phyloP scores from a whole-genome alignment of 2,888 invertebrate species.

The Axea sp. region DNA sequence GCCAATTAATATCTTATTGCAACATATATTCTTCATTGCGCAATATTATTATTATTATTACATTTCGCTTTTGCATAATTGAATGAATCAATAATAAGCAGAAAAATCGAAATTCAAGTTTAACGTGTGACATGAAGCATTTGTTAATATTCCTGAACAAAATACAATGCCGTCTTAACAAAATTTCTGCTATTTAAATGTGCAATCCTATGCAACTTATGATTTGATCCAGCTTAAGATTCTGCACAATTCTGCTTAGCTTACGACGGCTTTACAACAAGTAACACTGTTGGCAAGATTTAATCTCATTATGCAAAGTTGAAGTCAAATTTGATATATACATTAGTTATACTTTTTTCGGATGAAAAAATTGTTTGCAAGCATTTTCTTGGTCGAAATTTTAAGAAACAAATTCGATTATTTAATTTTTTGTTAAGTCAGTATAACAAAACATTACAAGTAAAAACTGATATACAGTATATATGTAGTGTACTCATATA shows the following conservation, averaged over 20 bases:
- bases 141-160: constrained; percentile 20
- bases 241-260: constrained; percentile 21
- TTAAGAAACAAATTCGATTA: too few relatives aligned
- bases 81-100: background rate
- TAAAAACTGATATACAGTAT: too few relatives aligned
- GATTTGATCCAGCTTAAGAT: constrained; percentile 52
- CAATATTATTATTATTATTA: too few relatives aligned
- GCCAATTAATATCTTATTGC: too few relatives aligned
- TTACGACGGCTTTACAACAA: constrained; percentile 46
- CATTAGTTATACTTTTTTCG: constrained; percentile 38
- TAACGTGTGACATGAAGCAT: background rate
- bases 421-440: too few relatives aligned
- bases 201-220: constrained; percentile 36
- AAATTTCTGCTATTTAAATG: constrained; percentile 30
- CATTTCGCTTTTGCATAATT: too few relatives aligned
- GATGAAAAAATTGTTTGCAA: constrained; percentile 24
- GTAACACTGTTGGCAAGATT: constrained; percentile 43
- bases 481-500: too few relatives aligned
- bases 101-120: constrained; percentile 7
- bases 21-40: too few relatives aligned
- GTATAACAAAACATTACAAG: too few relatives aligned
- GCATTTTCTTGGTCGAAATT: too few relatives aligned
- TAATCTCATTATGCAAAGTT: constrained; percentile 49
- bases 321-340: constrained; percentile 46
- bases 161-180: constrained; percentile 25